phyloP scores from a whole-genome alignment of 2,113 vertebrate genomes.

The Phaethon lepturus region DNA sequence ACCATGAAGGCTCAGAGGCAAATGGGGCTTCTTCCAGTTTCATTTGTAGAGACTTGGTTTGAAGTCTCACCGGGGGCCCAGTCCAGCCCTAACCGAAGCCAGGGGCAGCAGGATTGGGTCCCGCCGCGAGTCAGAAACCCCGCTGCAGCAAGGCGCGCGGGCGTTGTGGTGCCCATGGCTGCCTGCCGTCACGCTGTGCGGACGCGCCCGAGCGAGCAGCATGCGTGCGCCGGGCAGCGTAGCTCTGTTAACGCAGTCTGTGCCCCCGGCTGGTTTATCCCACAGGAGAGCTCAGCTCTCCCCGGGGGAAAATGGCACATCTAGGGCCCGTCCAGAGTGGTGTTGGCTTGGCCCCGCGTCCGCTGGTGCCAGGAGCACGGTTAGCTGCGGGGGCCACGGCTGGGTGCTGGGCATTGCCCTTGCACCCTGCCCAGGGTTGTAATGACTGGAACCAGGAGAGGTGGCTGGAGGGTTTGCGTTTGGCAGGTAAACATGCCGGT shows the following conservation, averaged over 20 bases:
- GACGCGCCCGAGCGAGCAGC: background rate
- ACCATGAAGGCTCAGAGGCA: background rate
- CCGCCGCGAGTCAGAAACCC: background rate
- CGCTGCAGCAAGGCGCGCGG: rapidly evolving
- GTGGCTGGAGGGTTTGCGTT: background rate
- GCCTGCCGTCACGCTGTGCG: rapidly evolving
- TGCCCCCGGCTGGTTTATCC: background rate
- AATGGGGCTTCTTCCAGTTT: background rate
- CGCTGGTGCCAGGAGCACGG: background rate
- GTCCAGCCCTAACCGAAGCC: background rate
- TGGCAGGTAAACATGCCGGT: background rate
- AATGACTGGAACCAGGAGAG: background rate
- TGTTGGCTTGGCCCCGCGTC: background rate
- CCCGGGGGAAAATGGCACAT: background rate
- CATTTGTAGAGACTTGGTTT: background rate
- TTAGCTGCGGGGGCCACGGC: background rate
- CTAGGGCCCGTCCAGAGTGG: background rate
- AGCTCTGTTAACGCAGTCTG: background rate
- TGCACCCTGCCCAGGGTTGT: background rate
- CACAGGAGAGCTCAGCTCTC: background rate
- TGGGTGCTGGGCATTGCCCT: background rate
- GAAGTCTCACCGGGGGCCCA: background rate
- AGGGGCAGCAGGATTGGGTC: background rate
- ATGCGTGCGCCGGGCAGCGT: rapidly evolving
- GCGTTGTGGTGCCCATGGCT: background rate